These are phyloP conservation scores for Semnopithecus entellus DNA, from an alignment of 2,113 vertebrate genomes.

Conservation along the genomic window DNA sequence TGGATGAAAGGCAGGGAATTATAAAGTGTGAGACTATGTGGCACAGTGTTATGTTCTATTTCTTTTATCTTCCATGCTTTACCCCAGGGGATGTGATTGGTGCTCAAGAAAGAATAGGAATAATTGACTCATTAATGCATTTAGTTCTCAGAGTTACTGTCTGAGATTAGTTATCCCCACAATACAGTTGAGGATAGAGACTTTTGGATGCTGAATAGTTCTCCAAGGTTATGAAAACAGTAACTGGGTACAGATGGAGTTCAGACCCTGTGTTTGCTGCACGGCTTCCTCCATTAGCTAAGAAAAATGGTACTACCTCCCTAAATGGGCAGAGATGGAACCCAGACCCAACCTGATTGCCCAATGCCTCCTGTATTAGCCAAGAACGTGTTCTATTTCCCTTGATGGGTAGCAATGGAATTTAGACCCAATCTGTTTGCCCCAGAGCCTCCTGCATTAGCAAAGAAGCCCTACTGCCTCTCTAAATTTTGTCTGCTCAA, in stretches of 20 bases:
- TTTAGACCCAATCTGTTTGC: neutral
- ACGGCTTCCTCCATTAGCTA: neutral
- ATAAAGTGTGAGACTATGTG: neutral
- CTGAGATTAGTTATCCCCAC: neutral
- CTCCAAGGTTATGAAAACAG: neutral
- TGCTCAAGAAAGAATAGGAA: neutral
- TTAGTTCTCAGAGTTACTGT: neutral
- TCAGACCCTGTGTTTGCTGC: neutral
- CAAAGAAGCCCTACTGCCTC: fast-evolving
- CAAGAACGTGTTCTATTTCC: neutral
- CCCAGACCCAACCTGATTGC: neutral
- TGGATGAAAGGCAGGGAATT: neutral
- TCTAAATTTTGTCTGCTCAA: neutral
- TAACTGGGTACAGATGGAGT: neutral
- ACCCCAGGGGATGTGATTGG: neutral
- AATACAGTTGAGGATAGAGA: neutral
- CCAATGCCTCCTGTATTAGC: neutral
- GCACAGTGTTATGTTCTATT: neutral
- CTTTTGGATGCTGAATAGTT: neutral
- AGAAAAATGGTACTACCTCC: neutral
- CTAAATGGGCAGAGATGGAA: neutral
- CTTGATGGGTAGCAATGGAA: neutral
- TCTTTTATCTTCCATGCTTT: neutral
- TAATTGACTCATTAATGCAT: neutral
- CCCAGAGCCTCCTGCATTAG: neutral